Base-by-base conservation (phyloP, 1,140 invertebrate genomes). In the Teleogryllus occipitalis region DNA sequence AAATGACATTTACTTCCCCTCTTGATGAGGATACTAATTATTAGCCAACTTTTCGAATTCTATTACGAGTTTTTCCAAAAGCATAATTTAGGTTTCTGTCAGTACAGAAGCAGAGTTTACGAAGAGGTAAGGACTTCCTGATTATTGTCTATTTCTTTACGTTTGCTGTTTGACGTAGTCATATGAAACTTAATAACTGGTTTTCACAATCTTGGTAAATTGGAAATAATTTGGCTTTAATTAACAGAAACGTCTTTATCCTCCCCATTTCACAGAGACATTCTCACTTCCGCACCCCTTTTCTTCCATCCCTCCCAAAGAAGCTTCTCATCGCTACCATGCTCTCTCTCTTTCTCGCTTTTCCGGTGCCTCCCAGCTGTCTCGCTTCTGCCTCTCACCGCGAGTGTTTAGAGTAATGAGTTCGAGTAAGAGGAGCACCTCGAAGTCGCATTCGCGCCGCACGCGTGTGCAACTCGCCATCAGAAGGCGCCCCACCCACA, bases 161-260 rank as follows among this genome's bases (percentile, higher is more conserved):
- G 54, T 10, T 14, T 65, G 54, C 54, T 14, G 10, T 65, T 65
- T 65, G 54, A 65, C 54, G 54, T 3, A 65, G 54, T 65, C 54
- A 65, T 65, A 65, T 75, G n/a, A 75, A 77, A 47, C 46, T 49
- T 77, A 48, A 77, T 77, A 49, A 77, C 76, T 47, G 47, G 76
- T 77, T 77, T 77, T 21, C 47, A 76, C 15, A 39, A 77, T 77
- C 76, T 47, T 39, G 47, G 75, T 47, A 76, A 76, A 76, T 76
- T 76, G 39, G 75, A 47, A 77, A 77, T 77, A n/a, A 77, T 77
- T 48, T 48, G 76, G 48, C 39, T 77, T 77, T 49, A 77, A 77
- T 77, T 77, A 77, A 48, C 47, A 77, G 15, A 77, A 77, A 77
- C 48, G 15, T 49, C 27, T 76, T 76, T 47, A 47, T 6, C 47